phyloP scores from a whole-genome alignment of 2,113 vertebrate genomes.

The Microtus montanus region DNA sequence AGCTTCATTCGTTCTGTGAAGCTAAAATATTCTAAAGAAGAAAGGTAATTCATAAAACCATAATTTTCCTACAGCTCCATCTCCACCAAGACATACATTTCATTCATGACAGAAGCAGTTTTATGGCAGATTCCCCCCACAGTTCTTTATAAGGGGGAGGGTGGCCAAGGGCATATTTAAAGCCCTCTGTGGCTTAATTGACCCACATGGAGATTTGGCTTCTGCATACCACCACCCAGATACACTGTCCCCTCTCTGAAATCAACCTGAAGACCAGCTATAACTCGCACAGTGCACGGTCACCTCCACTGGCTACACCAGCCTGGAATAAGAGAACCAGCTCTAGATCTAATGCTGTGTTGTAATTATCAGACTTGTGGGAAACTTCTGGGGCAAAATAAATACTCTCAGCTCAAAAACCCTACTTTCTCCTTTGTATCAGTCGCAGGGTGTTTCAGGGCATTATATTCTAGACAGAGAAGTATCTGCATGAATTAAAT shows the following conservation, averaged over 20 bases:
- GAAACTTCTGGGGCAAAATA: background rate
- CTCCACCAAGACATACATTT: background rate
- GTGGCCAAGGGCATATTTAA: background rate
- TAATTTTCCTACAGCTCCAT: background rate
- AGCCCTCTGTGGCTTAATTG: background rate
- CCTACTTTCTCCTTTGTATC: background rate
- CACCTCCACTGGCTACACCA: background rate
- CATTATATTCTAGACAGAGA: background rate
- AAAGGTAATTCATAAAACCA: background rate
- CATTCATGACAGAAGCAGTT: background rate
- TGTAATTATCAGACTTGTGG: background rate
- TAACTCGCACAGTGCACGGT: background rate
- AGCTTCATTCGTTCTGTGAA: slow-evolving; percentile 3
- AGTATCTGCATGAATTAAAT: slow-evolving; percentile 45
- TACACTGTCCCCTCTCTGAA: background rate
- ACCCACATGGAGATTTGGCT: background rate
- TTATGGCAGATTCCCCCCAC: background rate
- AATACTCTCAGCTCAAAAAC: slow-evolving; percentile 23
- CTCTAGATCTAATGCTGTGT: background rate
- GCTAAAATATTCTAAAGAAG: slow-evolving; percentile 14
- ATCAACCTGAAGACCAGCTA: background rate
- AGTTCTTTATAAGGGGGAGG: background rate
- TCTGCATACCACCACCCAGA: background rate
- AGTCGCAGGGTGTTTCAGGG: background rate
- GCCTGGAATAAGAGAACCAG: background rate